These are phyloP conservation scores for Cerceris rybyensis DNA, from an alignment of 2,888 invertebrate species.

Conservation along the genomic window DNA sequence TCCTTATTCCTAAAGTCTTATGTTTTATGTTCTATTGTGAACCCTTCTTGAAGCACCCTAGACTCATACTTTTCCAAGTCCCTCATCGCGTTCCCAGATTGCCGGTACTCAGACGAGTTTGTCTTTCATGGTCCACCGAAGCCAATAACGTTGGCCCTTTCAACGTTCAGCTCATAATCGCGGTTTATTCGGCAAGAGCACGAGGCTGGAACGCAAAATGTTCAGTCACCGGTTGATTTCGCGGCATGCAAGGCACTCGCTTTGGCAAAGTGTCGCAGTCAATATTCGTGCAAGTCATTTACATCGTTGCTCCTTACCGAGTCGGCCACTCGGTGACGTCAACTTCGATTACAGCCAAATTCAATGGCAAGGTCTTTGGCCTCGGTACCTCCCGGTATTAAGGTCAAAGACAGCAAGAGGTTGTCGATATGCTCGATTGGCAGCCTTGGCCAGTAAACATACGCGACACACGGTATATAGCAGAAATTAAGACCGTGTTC, in stretches of 20 bases:
- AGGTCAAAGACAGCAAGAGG: conserved; percentile 61
- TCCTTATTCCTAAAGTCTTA: too few relatives aligned
- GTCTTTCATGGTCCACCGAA: conserved; percentile 55
- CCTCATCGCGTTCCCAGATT: too few relatives aligned
- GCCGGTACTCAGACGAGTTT: conserved; percentile 20
- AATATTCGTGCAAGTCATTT: conserved; percentile 62
- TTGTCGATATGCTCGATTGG: conserved; percentile 6
- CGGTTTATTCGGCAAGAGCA: conserved; percentile 29
- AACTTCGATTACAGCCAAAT: conserved; percentile 67
- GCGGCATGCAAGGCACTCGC: conserved; percentile 25
- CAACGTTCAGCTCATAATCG: conserved; percentile 32
- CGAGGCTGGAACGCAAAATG: conserved; percentile 33
- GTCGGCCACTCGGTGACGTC: conserved; percentile 59
- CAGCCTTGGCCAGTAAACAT: conserved; percentile 5
- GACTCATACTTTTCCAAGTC: too few relatives aligned
- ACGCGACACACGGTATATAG: neutral
- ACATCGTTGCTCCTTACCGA: conserved; percentile 49
- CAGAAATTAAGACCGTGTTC: neutral
- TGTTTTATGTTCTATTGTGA: too few relatives aligned
- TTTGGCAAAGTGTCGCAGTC: conserved; percentile 52
- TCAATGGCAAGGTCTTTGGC: conserved; percentile 71
- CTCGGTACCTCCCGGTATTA: conserved; percentile 58
- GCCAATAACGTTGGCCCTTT: conserved; percentile 19
- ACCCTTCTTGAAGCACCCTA: too few relatives aligned
- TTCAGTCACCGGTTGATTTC: conserved; percentile 33